Evolutionary conservation across 2,113 vertebrate genomes (phyloP), one percentile per base, ranked within the genome.

Genomic region (Elaphurus davidianus): DNA sequence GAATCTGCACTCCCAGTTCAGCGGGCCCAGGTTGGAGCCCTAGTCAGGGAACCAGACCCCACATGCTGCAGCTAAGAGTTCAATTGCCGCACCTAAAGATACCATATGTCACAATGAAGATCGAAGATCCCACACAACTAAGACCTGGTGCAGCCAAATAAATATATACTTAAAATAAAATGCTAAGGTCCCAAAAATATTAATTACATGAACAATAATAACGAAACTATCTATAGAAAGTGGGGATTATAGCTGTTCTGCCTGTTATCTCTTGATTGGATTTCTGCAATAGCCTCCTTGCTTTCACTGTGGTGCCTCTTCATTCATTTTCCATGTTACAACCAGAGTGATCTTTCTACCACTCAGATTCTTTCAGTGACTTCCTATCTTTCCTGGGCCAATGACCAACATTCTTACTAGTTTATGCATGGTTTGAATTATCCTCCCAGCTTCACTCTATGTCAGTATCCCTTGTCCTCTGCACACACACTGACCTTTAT

Each of bases 61-160:
- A 40, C 6, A 0, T 76, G 71, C 71, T 7, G 36, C 36, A 43
- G 40, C 40, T 27, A 74, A 74, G 71, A 27, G 23, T 76, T 76
- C 3, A 0, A 43, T 27, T 43, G 23, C 5, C 0, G 0, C 36
- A 27, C 21, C 11, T 76, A 43, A 76, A 76, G 71, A 14, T 76
- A 76, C 23, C 23, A 14, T 7, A 3, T 43, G 71, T 23, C 0
- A 7, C 12, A 14, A 43, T 43, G 71, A 76, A 43, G 23, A 76
- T 27, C 0, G 6, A 76, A 43, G 71, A 27, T 27, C 36, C 71
- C 23, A 27, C 23, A 27, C 40, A 76, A 43, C 40, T 76, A 43
- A 76, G 71, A 14, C 40, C 71, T 27, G 5, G 21, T 25, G 71
- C 71, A 25, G 71, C 36, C 36, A 74, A 76, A 76, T 43, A 76